phyloP scores from a whole-genome alignment of 1,140 invertebrate species.

The Pissodes strobi region DNA sequence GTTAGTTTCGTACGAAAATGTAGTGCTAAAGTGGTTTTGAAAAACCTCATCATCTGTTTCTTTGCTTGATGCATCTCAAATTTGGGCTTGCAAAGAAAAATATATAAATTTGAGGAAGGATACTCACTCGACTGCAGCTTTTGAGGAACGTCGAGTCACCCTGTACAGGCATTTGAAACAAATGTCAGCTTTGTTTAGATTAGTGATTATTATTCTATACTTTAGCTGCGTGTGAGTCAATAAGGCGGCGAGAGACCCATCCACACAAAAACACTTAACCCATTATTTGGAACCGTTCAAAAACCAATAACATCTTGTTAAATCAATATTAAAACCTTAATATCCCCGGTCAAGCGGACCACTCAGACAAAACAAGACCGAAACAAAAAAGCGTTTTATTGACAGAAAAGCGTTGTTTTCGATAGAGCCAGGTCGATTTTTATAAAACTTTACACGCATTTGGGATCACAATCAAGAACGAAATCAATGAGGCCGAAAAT shows the following conservation, averaged over 20 bases:
- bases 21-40: no score
- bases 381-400: slow-evolving; percentile 20
- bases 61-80: no score
- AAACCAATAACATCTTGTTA: slow-evolving; percentile 18
- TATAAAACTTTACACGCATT: slow-evolving; percentile 4
- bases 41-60: no score
- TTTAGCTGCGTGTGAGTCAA: no score
- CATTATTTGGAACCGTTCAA: slow-evolving; percentile 1
- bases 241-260: background rate
- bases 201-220: no score
- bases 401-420: slow-evolving; percentile 19
- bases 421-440: slow-evolving; percentile 21
- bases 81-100: no score
- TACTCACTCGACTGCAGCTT: no score
- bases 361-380: slow-evolving; percentile 16
- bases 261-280: slow-evolving; percentile 10
- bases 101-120: no score
- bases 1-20: no score
- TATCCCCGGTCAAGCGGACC: background rate
- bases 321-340: slow-evolving; percentile 13
- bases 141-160: no score
- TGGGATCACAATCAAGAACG: slow-evolving; percentile 6
- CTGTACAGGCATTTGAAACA: no score
- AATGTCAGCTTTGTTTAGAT: no score
- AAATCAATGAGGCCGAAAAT: background rate